A percentile compares a stretch with the other conserved stretches of the same genome.
These are phyloP conservation scores for Spodoptera littoralis DNA, from an alignment of 2,888 invertebrate genomes.

Conservation along the genomic window DNA sequence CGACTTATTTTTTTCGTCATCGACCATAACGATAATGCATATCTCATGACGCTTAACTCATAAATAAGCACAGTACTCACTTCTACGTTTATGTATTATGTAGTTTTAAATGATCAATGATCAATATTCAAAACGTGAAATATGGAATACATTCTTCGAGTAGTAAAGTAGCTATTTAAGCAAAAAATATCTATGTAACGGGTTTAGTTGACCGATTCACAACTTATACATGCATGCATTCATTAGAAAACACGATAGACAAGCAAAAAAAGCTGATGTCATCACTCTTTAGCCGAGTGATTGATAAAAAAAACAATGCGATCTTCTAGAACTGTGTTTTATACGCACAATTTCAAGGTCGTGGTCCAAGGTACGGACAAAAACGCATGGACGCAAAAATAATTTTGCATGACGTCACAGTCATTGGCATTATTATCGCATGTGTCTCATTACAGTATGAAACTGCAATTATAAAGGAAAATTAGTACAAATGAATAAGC, in stretches of 20 bases:
- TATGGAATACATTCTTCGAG: not conserved
- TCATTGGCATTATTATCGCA: not conserved
- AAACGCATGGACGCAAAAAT: constrained; percentile 2
- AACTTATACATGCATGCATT: not conserved
- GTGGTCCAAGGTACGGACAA: not conserved
- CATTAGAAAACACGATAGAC: not conserved
- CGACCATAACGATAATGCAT: no score
- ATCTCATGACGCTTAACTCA: no score
- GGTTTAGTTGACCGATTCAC: constrained; percentile 7
- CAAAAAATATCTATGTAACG: constrained; percentile 7
- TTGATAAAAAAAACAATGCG: no score
- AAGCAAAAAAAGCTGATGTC: not conserved
- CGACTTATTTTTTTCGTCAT: no score
- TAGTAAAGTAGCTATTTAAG: not conserved
- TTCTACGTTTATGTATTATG: no score
- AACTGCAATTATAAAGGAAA: constrained; percentile 6
- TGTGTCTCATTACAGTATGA: not conserved
- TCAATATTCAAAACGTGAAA: no score
- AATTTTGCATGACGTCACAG: constrained; percentile 8
- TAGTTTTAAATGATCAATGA: no score
- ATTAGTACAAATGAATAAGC: not conserved
- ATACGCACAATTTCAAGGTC: not conserved
- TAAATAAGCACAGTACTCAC: no score
- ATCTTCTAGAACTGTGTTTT: no score
- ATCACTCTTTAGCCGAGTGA: no score